Percentiles rank a stretch among this genome's conserved stretches.
phyloP scores from a whole-genome alignment of 2,797 vertebrate genomes.

The Etheostoma nigrum region DNA sequence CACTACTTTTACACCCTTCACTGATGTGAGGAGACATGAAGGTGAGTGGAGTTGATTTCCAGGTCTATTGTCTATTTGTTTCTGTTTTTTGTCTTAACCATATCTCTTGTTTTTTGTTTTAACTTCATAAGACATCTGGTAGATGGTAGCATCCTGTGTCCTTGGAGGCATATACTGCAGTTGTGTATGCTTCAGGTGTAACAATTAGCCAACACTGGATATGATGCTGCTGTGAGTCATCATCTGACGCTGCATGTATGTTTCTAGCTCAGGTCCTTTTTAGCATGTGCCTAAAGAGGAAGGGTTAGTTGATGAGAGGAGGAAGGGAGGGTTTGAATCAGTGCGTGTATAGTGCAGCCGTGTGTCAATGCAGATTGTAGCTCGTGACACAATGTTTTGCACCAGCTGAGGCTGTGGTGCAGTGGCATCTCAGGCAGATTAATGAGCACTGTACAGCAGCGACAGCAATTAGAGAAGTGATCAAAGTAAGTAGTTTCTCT shows the following conservation, averaged over 20 bases:
- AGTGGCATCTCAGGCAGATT: slow-evolving; percentile 73
- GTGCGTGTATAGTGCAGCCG: slow-evolving; percentile 52
- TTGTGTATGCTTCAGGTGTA: slow-evolving; percentile 66
- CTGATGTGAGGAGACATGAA: slow-evolving; percentile 71
- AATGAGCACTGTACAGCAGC: slow-evolving; percentile 55
- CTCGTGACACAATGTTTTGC: slow-evolving; percentile 73
- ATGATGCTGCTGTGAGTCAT: slow-evolving; percentile 70
- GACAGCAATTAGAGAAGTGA: slow-evolving; percentile 38
- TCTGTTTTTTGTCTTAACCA: slow-evolving; percentile 8
- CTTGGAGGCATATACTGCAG: slow-evolving; percentile 60
- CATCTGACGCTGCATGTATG: slow-evolving; percentile 61
- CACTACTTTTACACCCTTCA: slow-evolving; percentile 53
- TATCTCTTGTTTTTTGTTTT: slow-evolving; percentile 9
- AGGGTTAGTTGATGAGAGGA: slow-evolving; percentile 18
- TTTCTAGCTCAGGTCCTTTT: slow-evolving; percentile 43
- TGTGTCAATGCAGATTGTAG: slow-evolving; percentile 69
- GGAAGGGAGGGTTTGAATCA: slow-evolving; percentile 24
- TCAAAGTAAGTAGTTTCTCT: slow-evolving; percentile 31
- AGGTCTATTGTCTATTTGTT: slow-evolving; percentile 20
- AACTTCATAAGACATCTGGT: slow-evolving; percentile 52
- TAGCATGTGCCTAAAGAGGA: slow-evolving; percentile 8
- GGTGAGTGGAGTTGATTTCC: slow-evolving; percentile 82
- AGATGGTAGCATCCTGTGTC: slow-evolving; percentile 51
- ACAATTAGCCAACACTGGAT: slow-evolving; percentile 54
- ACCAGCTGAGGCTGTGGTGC: slow-evolving; percentile 72